These are phyloP conservation scores for Litocranius walleri DNA, from an alignment of 2,113 vertebrate genomes.

Conservation along the genomic window DNA sequence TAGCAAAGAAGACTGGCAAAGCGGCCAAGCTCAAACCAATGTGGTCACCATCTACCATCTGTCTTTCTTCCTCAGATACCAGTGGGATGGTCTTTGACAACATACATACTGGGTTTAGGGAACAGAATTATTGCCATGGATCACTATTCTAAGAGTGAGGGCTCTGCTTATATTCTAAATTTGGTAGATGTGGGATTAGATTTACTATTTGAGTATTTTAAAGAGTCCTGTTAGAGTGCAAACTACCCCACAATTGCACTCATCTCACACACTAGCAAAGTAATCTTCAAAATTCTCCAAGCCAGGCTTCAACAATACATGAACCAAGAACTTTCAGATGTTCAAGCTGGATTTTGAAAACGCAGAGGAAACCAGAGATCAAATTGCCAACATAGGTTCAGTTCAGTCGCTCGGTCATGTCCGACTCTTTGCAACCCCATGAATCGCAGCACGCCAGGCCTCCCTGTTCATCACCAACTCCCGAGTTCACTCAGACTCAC, in stretches of 20 bases:
- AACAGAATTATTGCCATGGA: neutral
- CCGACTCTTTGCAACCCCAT: no score
- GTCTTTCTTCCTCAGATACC: neutral
- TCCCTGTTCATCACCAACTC: no score
- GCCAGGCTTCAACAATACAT: neutral
- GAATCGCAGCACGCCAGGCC: no score
- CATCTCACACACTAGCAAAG: neutral
- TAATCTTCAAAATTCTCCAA: neutral
- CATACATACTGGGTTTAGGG: accelerated
- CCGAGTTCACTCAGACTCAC: no score
- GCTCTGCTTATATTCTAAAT: neutral
- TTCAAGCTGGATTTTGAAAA: neutral
- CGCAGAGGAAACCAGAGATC: neutral
- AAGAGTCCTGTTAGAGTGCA: neutral
- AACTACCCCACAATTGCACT: neutral
- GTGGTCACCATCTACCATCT: neutral
- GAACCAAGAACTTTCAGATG: neutral
- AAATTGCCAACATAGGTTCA: neutral
- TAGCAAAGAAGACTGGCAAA: neutral
- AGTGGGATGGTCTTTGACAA: neutral
- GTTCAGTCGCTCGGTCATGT: no score
- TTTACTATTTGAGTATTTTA: neutral
- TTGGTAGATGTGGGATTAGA: neutral
- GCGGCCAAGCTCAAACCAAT: neutral
- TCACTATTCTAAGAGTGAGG: neutral